Base-by-base conservation (phyloP, 1,140 invertebrate genomes). In the Euschistus heros region DNA sequence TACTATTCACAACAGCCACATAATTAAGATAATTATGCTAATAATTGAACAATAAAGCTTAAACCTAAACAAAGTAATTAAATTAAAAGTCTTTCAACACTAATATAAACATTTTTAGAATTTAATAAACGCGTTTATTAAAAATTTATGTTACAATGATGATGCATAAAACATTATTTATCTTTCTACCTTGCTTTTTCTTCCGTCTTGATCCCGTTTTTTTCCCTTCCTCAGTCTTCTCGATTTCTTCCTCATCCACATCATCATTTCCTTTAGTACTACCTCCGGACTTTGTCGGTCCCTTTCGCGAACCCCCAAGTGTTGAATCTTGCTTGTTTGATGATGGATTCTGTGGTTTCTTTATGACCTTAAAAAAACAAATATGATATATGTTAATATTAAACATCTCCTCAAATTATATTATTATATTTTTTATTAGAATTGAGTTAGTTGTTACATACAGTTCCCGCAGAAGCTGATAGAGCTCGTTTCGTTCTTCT, bases 151-250 rank as follows among this genome's bases (percentile, higher is more conserved):
- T n/a, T n/a, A n/a, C n/a, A n/a, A n/a, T n/a, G n/a, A n/a, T n/a
- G n/a, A n/a, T n/a, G n/a, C 3, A 30, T 30, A 30, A 30, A 30
- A 3, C 8, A 30, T 30, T 8, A 62, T 66, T 66, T 62, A 65
- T 72, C 42, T 69, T 57, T 60, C 67, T 62, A 26, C 26, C 59
- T 62, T 69, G 59, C 27, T 42, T 62, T 24, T 52, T 62, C 60
- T 62, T 81, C 80, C 2, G 79, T 73, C 22, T 75, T 69, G 46
- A 73, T 75, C 66, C 76, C 77, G 63, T 76, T 77, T 65, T 33
- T 55, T 30, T 30, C 67, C 7, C 72, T 67, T 33, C 69, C 46
- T 66, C 69, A 14, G 70, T 66, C 57, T 69, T 54, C 52, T 66
- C 67, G 2, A 33, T 65, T 33, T 68, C 67, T 67, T 69, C 64